A percentile compares a stretch with the other conserved stretches of the same genome.
phyloP scores from a whole-genome alignment of 1,140 invertebrate species.

The Procambarus clarkii region DNA sequence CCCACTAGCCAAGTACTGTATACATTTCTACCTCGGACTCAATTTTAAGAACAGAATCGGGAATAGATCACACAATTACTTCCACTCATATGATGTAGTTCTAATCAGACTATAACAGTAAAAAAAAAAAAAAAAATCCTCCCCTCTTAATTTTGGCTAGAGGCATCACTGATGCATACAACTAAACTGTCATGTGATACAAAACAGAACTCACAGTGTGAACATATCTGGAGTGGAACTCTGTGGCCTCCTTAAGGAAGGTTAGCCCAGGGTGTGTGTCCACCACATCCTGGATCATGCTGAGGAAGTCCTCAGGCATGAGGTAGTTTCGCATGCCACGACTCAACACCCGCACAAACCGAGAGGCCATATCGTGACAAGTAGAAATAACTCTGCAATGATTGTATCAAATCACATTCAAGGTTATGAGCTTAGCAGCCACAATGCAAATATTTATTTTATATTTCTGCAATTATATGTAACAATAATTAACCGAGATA shows the following conservation, averaged over 20 bases:
- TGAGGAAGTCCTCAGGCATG: constrained; percentile 87
- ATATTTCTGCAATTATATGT: not conserved
- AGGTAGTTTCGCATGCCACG: constrained; percentile 77
- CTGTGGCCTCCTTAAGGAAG: constrained; percentile 81
- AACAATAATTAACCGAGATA: too few relatives aligned
- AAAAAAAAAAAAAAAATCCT: too few relatives aligned
- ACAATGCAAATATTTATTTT: not conserved
- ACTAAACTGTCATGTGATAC: not conserved
- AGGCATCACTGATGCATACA: too few relatives aligned
- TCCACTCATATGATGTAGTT: too few relatives aligned
- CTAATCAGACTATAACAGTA: too few relatives aligned
- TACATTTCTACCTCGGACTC: too few relatives aligned
- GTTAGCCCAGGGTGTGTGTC: constrained; percentile 97
- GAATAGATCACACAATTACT: too few relatives aligned
- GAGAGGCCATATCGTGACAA: constrained; percentile 91
- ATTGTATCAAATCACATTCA: not conserved
- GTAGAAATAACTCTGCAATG: constrained; percentile 82
- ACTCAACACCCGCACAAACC: constrained; percentile 89
- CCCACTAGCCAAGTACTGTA: too few relatives aligned
- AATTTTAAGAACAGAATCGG: too few relatives aligned
- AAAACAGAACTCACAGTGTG: constrained; percentile 86
- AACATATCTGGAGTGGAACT: constrained; percentile 98
- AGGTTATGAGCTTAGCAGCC: not conserved
- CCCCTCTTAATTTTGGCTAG: too few relatives aligned
- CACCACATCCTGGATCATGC: constrained; percentile 97